These are phyloP conservation scores for Nannospalax galili DNA, from an alignment of 2,113 vertebrate genomes.

Conservation along the genomic window DNA sequence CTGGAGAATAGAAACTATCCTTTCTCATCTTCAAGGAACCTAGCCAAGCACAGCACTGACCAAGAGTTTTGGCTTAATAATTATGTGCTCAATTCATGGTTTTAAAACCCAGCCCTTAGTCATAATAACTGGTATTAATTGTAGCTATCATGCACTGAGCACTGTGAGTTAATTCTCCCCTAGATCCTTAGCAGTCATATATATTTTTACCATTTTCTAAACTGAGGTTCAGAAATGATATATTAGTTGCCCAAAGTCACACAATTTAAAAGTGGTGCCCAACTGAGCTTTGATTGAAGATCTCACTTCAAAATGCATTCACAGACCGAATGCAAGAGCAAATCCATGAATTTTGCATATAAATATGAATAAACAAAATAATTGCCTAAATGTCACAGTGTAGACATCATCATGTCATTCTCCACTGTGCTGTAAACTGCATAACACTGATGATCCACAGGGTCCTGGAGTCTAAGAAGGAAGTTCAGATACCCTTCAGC, in stretches of 20 bases:
- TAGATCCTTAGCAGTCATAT: background rate
- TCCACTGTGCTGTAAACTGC: background rate
- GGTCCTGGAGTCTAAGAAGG: background rate
- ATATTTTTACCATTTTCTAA: constrained; percentile 43
- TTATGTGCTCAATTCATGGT: background rate
- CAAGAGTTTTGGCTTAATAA: background rate
- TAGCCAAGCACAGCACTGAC: background rate
- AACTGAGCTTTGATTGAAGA: background rate
- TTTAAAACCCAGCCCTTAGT: background rate
- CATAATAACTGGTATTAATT: background rate
- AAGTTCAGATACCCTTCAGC: background rate
- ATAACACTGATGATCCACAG: background rate
- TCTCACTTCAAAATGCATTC: background rate
- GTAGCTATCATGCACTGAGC: background rate
- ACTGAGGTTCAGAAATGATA: background rate
- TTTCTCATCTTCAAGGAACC: background rate
- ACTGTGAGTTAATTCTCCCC: background rate
- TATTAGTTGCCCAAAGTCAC: background rate
- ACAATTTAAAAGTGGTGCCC: background rate
- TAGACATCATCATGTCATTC: rapidly evolving
- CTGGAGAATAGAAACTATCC: background rate
- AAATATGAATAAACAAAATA: background rate
- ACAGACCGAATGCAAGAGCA: background rate
- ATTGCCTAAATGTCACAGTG: background rate
- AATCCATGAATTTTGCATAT: background rate